Percentiles rank a stretch among this genome's conserved stretches.
Evolutionary conservation across 37 sponge, comb jelly and placozoan genomes (phyloP).

Genomic region (Oopsacas minuta): DNA sequence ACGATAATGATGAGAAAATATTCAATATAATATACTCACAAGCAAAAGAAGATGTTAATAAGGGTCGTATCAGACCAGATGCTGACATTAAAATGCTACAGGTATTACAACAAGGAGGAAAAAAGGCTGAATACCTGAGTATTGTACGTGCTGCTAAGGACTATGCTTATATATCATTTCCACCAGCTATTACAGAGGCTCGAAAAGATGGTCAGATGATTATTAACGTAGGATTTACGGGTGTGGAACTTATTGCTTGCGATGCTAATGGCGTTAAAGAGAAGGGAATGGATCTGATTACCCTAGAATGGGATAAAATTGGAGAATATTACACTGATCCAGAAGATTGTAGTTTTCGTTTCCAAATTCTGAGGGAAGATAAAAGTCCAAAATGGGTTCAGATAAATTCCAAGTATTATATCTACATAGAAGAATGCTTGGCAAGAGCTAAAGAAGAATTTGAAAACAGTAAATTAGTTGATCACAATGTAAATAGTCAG

Average conservation of each 20-base stretch:
- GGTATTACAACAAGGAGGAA: neutral
- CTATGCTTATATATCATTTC: conserved; percentile 70
- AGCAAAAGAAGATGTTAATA: conserved; percentile 50
- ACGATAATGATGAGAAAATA: conserved; percentile 24
- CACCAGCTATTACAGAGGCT: conserved; percentile 79
- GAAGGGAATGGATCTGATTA: neutral
- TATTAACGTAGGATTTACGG: conserved; percentile 26
- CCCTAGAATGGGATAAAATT: neutral
- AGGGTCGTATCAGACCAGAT: conserved; percentile 24
- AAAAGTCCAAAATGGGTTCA: conserved; percentile 2
- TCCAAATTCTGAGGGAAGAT: neutral
- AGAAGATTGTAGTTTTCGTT: neutral
- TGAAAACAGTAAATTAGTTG: neutral
- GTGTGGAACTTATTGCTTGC: conserved; percentile 53
- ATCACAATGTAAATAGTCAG: neutral
- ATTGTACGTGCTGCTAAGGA: conserved; percentile 35
- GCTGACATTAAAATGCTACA: conserved; percentile 24
- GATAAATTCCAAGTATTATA: neutral
- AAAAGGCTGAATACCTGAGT: conserved; percentile 35
- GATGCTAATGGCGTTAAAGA: conserved; percentile 37
- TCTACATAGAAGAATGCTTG: neutral
- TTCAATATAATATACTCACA: conserved; percentile 51
- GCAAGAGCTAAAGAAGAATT: neutral
- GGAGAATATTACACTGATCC: neutral
- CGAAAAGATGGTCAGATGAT: conserved; percentile 84